Base-by-base conservation (phyloP, 2,888 invertebrate species). In the Halictus ligatus region DNA sequence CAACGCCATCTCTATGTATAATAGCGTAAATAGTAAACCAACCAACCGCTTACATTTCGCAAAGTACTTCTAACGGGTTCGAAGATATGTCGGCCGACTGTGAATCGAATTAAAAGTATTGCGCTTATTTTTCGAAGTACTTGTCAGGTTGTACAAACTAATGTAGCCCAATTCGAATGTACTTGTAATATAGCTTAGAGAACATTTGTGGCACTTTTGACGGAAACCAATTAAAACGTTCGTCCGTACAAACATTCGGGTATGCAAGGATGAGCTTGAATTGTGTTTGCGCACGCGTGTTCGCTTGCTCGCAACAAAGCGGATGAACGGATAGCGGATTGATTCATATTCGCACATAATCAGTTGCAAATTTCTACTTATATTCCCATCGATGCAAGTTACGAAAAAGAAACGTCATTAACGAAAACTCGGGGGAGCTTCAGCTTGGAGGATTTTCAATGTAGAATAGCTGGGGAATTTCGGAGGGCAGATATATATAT, bases 391-490 rank as follows among this genome's bases (percentile, higher is more conserved):
- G 54, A 80, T 85, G 75, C 75, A 25, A 76, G 67, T 18, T 71
- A 40, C 58, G 48, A 80, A 64, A 71, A 76, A 13, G 35, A 73
- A 67, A 85, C 48, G 10, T 15, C 48, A 58, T 72, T 40, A 43
- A 46, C 13, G 15, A 35, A 60, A 60, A 50, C 40, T 69, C 46
- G 2, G 74, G n/a, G 43, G 69, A n/a, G 25, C 58, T n/a, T 86
- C 79, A 40, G 73, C 64, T 76, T 18, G 18, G 21, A 64, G 18
- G 18, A 73, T 64, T 76, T 76, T n/a, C 40, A 25, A 43, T 40
- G 13, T 18, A 46, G 48, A 25, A n/a, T 13, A 54, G 46, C 81
- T 86, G 85, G 86, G 82, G 86, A 78, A 86, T 86, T 86, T 86
- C 82, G 58, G 10, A 74, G 60, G 67, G 21, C n/a, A 15, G 76